phyloP scores from a whole-genome alignment of 2,113 vertebrate species.

The Scalopus aquaticus region DNA sequence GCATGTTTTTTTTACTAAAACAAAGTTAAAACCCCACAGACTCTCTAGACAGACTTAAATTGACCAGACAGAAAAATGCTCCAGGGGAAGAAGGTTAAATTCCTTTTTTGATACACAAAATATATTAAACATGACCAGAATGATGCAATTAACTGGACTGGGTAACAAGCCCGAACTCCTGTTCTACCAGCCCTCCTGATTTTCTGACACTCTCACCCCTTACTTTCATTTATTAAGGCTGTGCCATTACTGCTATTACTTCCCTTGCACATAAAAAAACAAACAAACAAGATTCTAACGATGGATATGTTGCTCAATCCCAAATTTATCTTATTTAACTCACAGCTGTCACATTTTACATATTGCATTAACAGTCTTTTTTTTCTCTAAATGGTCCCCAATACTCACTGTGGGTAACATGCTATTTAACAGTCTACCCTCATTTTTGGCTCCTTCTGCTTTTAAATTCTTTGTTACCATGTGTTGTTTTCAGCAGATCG shows the following conservation, averaged over 20 bases:
- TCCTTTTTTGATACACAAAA: not conserved
- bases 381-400: not conserved
- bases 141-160: not conserved
- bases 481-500: not conserved
- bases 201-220: not conserved
- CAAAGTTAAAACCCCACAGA: not conserved
- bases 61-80: not conserved
- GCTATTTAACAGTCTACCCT: not conserved
- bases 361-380: not conserved
- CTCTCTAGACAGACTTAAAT: constrained; percentile 4
- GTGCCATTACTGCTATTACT: not conserved
- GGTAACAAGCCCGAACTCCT: not conserved
- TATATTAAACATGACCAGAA: not conserved
- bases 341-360: not conserved
- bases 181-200: not conserved
- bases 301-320: not conserved
- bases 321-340: not conserved
- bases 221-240: not conserved
- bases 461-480: not conserved
- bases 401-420: not conserved
- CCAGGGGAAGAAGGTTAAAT: not conserved
- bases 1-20: constrained; percentile 35
- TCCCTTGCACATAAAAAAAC: not conserved
- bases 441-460: not conserved
- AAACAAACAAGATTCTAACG: not conserved